Evolutionary conservation across 1,140 invertebrate species (phyloP).

Genomic region (Schlechtendalia chinensis): DNA sequence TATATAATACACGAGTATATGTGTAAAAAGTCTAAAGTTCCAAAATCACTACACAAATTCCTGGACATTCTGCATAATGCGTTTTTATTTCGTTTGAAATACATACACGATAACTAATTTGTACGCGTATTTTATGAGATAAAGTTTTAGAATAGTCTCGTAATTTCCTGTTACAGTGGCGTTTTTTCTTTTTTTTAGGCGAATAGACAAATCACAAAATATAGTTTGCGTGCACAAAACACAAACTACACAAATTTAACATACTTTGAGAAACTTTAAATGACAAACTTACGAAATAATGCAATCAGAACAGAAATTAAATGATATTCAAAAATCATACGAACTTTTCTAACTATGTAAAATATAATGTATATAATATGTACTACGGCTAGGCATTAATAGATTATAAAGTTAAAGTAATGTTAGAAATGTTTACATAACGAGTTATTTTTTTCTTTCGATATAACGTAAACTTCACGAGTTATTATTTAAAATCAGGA

Average conservation of each 20-base stretch:
- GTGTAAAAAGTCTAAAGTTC: too few species aligned
- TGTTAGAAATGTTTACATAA: too few species aligned
- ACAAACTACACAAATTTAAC: neutral
- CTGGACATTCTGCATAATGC: neutral
- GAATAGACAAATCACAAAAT: neutral
- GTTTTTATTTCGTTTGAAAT: neutral
- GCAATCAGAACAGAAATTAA: neutral
- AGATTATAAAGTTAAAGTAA: too few species aligned
- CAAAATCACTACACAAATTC: neutral
- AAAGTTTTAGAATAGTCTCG: slow-evolving; percentile 16
- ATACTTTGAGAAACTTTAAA: neutral
- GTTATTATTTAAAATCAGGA: too few species aligned
- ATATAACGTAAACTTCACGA: too few species aligned
- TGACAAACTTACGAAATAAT: neutral
- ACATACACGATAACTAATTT: neutral
- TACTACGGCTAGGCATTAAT: too few species aligned
- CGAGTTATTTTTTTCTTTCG: too few species aligned
- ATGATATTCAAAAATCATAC: too few species aligned
- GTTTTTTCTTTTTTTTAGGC: neutral
- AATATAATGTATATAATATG: too few species aligned
- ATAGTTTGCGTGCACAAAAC: neutral
- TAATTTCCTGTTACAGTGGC: neutral
- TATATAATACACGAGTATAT: too few species aligned
- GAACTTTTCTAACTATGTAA: too few species aligned
- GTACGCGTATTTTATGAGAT: too few species aligned